These are phyloP conservation scores for Willowsia nigromaculata DNA, from an alignment of 2,888 invertebrate species.

Conservation along the genomic window DNA sequence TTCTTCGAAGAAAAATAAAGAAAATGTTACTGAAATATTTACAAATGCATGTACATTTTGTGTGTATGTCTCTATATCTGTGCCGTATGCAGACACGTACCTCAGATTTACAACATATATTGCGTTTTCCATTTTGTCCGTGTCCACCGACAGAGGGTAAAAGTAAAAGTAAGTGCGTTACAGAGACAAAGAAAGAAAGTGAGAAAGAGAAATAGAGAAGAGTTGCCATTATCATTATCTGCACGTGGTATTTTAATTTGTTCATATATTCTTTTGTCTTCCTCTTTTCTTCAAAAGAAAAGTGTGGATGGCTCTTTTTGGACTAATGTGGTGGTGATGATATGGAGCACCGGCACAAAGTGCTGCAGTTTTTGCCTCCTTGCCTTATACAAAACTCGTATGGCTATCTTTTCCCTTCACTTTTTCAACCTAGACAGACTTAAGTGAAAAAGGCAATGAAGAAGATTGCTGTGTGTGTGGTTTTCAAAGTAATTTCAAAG, in stretches of 20 bases:
- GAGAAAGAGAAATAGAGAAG: slow-evolving; percentile 41
- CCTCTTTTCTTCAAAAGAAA: slow-evolving; percentile 28
- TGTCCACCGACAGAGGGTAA: neutral
- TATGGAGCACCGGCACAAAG: neutral
- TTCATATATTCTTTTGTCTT: slow-evolving; percentile 70
- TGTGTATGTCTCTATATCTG: neutral
- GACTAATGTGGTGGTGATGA: slow-evolving; percentile 34
- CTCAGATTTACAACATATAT: slow-evolving; percentile 1
- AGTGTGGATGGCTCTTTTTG: slow-evolving; percentile 38
- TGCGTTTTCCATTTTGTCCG: neutral
- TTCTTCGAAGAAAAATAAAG: neutral
- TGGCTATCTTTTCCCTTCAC: too few relatives aligned
- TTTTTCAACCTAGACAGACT: neutral
- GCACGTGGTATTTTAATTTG: slow-evolving; percentile 78
- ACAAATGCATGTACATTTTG: neutral
- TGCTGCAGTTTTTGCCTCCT: too few relatives aligned
- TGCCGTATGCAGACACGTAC: neutral
- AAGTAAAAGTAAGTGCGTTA: neutral
- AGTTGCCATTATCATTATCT: slow-evolving; percentile 76
- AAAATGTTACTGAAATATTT: too few relatives aligned
- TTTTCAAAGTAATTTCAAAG: slow-evolving; percentile 63
- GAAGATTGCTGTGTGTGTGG: slow-evolving; percentile 53
- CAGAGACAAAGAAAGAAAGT: slow-evolving; percentile 2
- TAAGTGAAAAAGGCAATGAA: slow-evolving; percentile 68
- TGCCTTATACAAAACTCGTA: too few relatives aligned